Evolutionary conservation across 2,888 invertebrate species (phyloP).

Genomic region (Vannuccia rotundouncinata): DNA sequence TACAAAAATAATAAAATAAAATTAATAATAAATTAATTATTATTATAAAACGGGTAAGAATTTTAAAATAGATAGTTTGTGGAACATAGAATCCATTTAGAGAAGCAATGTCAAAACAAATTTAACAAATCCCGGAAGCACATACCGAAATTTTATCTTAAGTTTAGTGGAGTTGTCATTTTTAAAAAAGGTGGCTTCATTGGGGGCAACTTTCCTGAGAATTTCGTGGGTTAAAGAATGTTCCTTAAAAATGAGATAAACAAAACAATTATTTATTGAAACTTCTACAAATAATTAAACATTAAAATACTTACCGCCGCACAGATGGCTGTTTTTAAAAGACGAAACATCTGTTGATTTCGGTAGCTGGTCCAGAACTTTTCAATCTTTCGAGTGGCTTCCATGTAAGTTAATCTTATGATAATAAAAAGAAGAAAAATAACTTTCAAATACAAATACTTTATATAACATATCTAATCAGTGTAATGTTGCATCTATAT

Average conservation of each 20-base stretch:
- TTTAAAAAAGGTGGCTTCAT: constrained; percentile 51
- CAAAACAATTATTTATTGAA: neutral
- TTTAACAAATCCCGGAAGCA: no score
- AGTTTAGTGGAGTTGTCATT: constrained; percentile 48
- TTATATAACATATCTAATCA: no score
- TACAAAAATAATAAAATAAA: no score
- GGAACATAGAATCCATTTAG: no score
- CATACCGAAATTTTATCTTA: constrained; percentile 50
- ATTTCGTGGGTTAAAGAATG: constrained; percentile 53
- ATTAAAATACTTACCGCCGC: constrained; percentile 49
- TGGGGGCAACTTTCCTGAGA: constrained; percentile 51
- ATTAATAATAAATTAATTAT: no score
- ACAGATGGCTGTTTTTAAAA: constrained; percentile 55
- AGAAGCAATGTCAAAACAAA: no score
- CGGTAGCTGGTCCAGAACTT: constrained; percentile 52
- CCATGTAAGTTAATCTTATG: neutral
- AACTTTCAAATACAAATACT: no score
- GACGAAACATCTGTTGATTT: constrained; percentile 53
- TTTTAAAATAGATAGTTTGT: no score
- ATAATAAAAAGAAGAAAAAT: neutral
- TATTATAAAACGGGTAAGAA: no score
- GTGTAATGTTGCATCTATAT: no score
- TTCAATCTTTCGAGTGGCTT: constrained; percentile 50
- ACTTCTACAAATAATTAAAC: neutral
- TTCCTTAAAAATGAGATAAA: constrained; percentile 45